Evolutionary conservation across 2,797 vertebrate genomes (phyloP), one percentile per base, ranked within the genome.

Genomic region (Echeneis naucrates): DNA sequence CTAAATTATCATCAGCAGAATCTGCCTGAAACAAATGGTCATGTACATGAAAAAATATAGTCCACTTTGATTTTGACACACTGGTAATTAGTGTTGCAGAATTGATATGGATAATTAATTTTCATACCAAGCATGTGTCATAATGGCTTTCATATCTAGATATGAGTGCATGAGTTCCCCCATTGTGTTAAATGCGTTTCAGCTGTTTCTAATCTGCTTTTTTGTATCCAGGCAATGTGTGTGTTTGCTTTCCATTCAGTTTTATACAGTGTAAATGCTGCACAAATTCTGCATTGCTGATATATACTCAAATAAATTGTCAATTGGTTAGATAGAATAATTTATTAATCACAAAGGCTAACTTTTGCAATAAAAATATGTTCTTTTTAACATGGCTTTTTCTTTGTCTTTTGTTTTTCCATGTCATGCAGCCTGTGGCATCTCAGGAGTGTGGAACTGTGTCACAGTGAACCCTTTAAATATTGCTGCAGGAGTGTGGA

Each of bases 401-500:
- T 2, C 3, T 68, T 33, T 79, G 54, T 64, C 2, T 70, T 33
- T 78, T 67, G 26, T 91, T 68, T 48, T 60, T 83, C 76, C 87
- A 74, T 40, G 68, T 50, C 52, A 6, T 74, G 21, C 81, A 99
- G 98, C 97, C 1, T 99, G 98, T 77, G 97, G 97, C 26, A 66
- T 96, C 1, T 88, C 96, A 0, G 98, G 98, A 72, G 92, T 99
- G 73, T 99, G 97, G 96, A 99, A 93, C 89, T 99, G 98, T 13
- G 88, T 99, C 86, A 99, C 97, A 17, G 92, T 99, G 85, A 95
- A 98, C 89, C 98, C 98, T 19, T 89, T 99, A 88, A 98, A 98
- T 91, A 97, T 99, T 0, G 97, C 96, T 0, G 98, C 98, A 0
- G 98, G 98, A 4, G 96, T 98, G 16, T 99, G 97, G 97, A 99